Base-by-base conservation (phyloP, 2,797 vertebrate genomes). In the Peromyscus aztecus region DNA sequence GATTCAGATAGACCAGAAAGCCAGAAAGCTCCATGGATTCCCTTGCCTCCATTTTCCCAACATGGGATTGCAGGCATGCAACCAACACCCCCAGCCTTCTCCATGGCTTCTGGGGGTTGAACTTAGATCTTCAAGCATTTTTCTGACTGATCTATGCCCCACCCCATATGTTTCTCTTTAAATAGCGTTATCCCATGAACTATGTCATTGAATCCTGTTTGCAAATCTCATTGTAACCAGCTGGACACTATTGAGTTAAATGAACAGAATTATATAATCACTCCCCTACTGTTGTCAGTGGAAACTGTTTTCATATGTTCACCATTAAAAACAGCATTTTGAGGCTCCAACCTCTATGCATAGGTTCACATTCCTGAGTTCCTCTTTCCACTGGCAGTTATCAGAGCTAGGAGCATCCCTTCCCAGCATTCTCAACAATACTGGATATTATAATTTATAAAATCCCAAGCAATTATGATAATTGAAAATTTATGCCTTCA, bases 391-490 rank as follows among this genome's bases (percentile, higher is more conserved):
- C 8, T 1, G 4, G 52, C 24, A 89, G 59, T 71, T 40, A 49
- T 43, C 59, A 95, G n/a, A 16, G 2, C 63, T 88, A 69, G 81
- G 23, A 80, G 61, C 34, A 59, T 65, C 21, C 24, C 37, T 82
- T 37, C 43, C 12, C 34, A 2, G 7, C 4, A 63, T 2, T 24
- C 80, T 96, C 34, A 92, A 89, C 16, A 92, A 97, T 27, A 61
- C 3, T 37, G 40, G 9, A 84, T 84, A 80, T 83, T 46, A 89
- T 78, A 49, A 89, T 97, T 90, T 94, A 85, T 27, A 67, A 89
- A 96, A 88, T 71, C 57, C 6, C 80, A 95, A 89, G 57, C 63
- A 97, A 97, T 95, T 84, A 96, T 27, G 12, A 85, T 96, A 61
- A 96, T 94, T 92, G 21, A 89, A 94, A 67, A 97, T 77, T 0